Conservation (phyloP, 2,888 invertebrate species). For the Monochamus alternatus region DNA sequence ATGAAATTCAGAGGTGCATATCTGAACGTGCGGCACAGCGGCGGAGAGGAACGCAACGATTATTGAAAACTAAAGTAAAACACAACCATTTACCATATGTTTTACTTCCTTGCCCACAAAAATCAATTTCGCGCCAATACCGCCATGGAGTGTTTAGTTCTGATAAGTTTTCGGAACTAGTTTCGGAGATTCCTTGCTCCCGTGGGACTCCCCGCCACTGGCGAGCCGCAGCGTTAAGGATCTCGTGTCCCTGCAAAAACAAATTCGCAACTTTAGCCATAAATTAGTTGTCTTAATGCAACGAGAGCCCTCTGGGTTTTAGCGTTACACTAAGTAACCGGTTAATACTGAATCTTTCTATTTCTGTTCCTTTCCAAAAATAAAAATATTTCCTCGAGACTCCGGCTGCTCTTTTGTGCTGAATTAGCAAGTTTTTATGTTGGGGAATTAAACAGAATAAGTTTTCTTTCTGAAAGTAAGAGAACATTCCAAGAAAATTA, state of each 20-base stretch:
- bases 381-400: too few relatives aligned
- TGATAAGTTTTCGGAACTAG: too few relatives aligned
- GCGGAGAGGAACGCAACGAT: too few relatives aligned
- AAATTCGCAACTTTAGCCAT: constrained; percentile 15
- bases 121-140: too few relatives aligned
- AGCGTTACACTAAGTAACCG: constrained; percentile 14
- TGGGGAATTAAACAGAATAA: background rate
- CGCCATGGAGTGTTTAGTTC: too few relatives aligned
- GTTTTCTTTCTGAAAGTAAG: background rate
- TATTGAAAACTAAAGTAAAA: too few relatives aligned
- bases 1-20: background rate
- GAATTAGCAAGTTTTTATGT: constrained; percentile 6
- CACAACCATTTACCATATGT: too few relatives aligned
- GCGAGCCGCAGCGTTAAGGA: background rate
- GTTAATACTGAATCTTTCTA: constrained; percentile 9
- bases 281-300: constrained; percentile 24
- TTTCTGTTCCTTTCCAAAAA: background rate
- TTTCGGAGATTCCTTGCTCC: too few relatives aligned
- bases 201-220: background rate
- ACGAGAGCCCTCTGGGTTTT: constrained; percentile 8
- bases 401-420: background rate
- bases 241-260: constrained; percentile 1
- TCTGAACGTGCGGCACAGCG: too few relatives aligned
- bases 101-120: too few relatives aligned
- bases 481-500: too few relatives aligned